A percentile compares a stretch with the other conserved stretches of the same genome.
Conservation (phyloP, 2,888 invertebrate genomes). For the Eupelmus urozonus region DNA sequence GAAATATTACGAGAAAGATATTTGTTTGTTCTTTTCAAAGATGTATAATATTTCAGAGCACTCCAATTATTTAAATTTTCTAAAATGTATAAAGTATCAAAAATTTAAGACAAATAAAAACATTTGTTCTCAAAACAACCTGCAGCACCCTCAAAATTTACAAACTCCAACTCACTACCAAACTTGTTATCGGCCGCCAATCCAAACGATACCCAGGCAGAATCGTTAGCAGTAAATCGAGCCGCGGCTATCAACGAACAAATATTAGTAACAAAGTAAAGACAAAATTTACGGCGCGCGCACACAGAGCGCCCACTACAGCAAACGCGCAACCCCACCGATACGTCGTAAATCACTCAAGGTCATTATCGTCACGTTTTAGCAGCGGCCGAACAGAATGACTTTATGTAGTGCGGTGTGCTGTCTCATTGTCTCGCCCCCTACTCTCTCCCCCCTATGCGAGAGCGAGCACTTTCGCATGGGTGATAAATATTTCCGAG, state of each 20-base stretch:
- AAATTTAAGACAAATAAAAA: too few species aligned
- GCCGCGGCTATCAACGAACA: constrained; percentile 48
- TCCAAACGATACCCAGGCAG: neutral
- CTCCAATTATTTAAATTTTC: too few species aligned
- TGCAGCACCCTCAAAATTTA: too few species aligned
- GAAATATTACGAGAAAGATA: too few species aligned
- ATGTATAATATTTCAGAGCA: too few species aligned
- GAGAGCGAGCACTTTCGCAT: constrained; percentile 61
- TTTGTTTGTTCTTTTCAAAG: too few species aligned
- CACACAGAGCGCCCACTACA: neutral
- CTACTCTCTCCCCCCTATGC: neutral
- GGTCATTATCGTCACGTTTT: constrained; percentile 59
- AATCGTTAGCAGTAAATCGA: neutral
- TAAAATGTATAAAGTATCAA: too few species aligned
- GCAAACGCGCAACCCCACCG: neutral
- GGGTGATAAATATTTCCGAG: constrained; percentile 70
- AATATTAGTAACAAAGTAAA: constrained; percentile 42
- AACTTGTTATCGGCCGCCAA: too few species aligned
- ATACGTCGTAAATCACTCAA: constrained; percentile 59
- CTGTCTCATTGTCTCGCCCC: constrained; percentile 47
- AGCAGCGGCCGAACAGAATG: constrained; percentile 54
- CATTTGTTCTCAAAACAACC: too few species aligned
- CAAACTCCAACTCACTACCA: too few species aligned
- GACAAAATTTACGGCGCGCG: constrained; percentile 40
- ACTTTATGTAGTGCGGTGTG: constrained; percentile 52